Evolutionary conservation across 2,888 invertebrate species (phyloP), one percentile per base, ranked within the genome.

Genomic region (Nemotelus nigrinus): DNA sequence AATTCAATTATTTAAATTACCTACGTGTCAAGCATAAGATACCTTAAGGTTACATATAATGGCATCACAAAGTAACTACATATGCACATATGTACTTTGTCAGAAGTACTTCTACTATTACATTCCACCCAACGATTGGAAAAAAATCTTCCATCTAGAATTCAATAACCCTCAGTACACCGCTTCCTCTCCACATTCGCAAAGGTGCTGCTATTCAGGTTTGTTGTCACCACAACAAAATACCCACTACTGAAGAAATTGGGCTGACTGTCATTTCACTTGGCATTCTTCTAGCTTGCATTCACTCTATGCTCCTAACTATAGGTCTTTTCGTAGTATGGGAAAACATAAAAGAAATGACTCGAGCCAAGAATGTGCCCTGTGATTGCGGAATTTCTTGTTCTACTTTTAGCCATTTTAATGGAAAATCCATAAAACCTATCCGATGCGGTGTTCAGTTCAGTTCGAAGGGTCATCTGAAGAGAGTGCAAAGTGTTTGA

Each of bases 331-430:
- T 25, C 25, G 25, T 25, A 25, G 25, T 25, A 25, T 25, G 25
- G 25, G 25, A 25, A 25, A 25, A 25, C 25, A 25, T 25, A 25
- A 25, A 25, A 25, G 25, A 25, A 25, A 25, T 25, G 25, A 25
- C 25, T 25, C 25, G 25, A 25, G 25, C 25, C 25, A 48, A 60
- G 74, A 48, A 58, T 74, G 45, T 57, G 70, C 70, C 41, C 39
- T 63, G 48, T 74, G 74, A 74, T 74, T 74, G 74, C 74, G 57
- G 74, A 74, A 63, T 58, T 58, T 68, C 39, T 43, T 58, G 72
- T 45, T 47, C 60, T 48, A 74, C 50, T 60, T 74, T 39, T 74
- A 25, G 68, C 45, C 57, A 57, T 41, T 47, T 41, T n/a, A 60
- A 7, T 41, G 74, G 57, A 47, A 60, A 74, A 74, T 60, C 50